These are phyloP conservation scores for Microdon myrmicae DNA, from an alignment of 2,888 invertebrate genomes.

Conservation along the genomic window DNA sequence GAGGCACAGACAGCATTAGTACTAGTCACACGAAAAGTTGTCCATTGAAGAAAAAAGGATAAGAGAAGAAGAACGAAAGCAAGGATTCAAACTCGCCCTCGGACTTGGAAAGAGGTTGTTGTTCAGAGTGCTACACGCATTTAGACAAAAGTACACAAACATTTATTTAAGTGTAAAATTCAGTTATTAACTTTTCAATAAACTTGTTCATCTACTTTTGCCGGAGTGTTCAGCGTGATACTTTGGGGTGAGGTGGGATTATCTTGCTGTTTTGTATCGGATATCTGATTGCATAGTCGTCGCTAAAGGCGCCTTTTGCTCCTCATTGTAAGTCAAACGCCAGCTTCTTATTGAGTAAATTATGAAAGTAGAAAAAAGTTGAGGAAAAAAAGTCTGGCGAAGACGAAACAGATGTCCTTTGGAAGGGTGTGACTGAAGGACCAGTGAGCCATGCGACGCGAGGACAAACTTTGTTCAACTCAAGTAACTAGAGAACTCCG, in stretches of 20 bases:
- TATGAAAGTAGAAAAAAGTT: too few species aligned
- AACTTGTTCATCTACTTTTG: conserved; percentile 50
- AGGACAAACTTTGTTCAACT: conserved; percentile 13
- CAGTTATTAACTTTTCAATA: conserved; percentile 53
- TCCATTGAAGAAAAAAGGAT: conserved; percentile 1
- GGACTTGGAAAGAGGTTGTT: conserved; percentile 30
- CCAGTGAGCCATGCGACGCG: too few species aligned
- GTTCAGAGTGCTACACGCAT: conserved; percentile 15
- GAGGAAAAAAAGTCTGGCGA: too few species aligned
- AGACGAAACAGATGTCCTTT: too few species aligned
- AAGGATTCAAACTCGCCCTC: conserved; percentile 32
- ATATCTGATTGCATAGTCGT: too few species aligned
- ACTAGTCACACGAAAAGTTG: too few species aligned
- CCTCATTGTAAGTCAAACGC: conserved; percentile 9
- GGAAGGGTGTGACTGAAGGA: too few species aligned
- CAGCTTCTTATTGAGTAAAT: conserved; percentile 45
- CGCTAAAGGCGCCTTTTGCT: too few species aligned
- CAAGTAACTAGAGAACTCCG: conserved; percentile 24
- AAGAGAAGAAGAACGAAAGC: conserved; percentile 10
- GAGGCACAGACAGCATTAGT: too few species aligned
- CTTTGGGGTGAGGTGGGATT: too few species aligned
- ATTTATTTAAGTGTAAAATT: conserved; percentile 53
- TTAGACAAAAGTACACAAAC: conserved; percentile 47
- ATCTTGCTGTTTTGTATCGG: too few species aligned
- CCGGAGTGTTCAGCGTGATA: too few species aligned